A percentile compares a stretch with the other conserved stretches of the same genome.
phyloP scores from a whole-genome alignment of 2,888 invertebrate species.

The Papilio elwesi region DNA sequence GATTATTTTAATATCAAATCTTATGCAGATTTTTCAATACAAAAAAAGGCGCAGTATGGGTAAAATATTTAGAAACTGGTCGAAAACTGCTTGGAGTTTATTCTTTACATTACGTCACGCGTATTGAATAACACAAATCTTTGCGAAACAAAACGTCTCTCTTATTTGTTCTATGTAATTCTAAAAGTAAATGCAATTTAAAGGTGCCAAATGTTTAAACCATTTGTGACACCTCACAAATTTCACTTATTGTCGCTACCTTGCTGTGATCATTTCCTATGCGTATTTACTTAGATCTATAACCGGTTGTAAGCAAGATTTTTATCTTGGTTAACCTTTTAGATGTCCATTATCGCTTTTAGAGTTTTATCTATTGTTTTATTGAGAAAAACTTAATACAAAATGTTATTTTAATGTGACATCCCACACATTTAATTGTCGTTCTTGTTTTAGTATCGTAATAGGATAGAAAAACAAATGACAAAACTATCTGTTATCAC shows the following conservation, averaged over 20 bases:
- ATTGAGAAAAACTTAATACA: neutral
- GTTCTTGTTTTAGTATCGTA: no score
- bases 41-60: neutral
- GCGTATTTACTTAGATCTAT: neutral
- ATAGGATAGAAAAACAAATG: no score
- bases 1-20: no score
- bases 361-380: conserved; percentile 11
- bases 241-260: conserved; percentile 23
- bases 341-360: conserved; percentile 15
- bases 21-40: neutral
- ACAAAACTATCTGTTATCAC: no score
- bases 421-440: no score
- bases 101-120: conserved; percentile 19
- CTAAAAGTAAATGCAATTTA: conserved; percentile 7
- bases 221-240: conserved; percentile 21
- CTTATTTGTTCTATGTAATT: conserved; percentile 30
- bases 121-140: conserved; percentile 25
- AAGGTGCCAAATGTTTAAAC: conserved; percentile 34
- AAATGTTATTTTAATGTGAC: neutral
- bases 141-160: conserved; percentile 25
- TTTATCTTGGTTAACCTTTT: conserved; percentile 19
- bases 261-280: neutral
- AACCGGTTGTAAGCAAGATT: conserved; percentile 7
- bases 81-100: conserved; percentile 5
- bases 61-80: conserved; percentile 26